Conservation (phyloP, 2,888 invertebrate genomes). For the Drosophila cognata region DNA sequence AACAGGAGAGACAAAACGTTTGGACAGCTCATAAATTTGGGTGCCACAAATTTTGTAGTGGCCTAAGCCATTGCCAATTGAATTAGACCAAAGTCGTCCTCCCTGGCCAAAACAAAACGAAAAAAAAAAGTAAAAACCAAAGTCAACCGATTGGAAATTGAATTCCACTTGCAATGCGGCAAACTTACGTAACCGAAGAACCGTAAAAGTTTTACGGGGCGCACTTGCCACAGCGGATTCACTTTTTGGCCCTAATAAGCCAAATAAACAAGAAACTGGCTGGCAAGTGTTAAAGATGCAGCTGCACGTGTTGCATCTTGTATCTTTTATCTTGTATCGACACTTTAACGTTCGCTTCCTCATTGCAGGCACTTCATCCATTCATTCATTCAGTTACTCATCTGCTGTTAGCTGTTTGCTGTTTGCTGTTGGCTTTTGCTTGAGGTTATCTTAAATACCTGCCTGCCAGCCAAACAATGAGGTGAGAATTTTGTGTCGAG, state of each 20-base stretch:
- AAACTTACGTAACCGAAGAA: conserved; percentile 56
- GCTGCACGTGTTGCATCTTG: conserved; percentile 60
- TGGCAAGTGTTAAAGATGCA: conserved; percentile 57
- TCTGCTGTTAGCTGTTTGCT: conserved; percentile 2
- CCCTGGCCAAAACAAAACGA: conserved; percentile 36
- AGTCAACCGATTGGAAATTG: conserved; percentile 52
- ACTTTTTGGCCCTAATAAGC: conserved; percentile 35
- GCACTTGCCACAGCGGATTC: conserved; percentile 38
- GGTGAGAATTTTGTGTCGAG: conserved; percentile 64
- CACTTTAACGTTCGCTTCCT: conserved; percentile 58
- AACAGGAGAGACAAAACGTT: conserved; percentile 22
- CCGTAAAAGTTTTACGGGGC: conserved; percentile 64
- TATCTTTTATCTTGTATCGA: conserved; percentile 39
- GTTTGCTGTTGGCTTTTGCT: conserved; percentile 3
- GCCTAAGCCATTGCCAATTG: conserved; percentile 62
- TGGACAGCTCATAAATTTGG: conserved; percentile 56
- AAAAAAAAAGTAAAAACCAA: conserved; percentile 19
- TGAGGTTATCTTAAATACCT: conserved; percentile 61
- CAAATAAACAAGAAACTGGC: conserved; percentile 57
- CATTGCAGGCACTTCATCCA: conserved; percentile 65
- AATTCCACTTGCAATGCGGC: conserved; percentile 35
- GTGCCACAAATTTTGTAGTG: conserved; percentile 38
- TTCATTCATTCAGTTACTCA: conserved; percentile 12
- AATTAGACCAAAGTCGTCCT: conserved; percentile 45
- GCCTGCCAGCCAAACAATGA: conserved; percentile 65